Percentiles rank a stretch among this genome's conserved stretches.
Evolutionary conservation across 2,113 vertebrate genomes (phyloP).

Genomic region (Marmota flaviventris): DNA sequence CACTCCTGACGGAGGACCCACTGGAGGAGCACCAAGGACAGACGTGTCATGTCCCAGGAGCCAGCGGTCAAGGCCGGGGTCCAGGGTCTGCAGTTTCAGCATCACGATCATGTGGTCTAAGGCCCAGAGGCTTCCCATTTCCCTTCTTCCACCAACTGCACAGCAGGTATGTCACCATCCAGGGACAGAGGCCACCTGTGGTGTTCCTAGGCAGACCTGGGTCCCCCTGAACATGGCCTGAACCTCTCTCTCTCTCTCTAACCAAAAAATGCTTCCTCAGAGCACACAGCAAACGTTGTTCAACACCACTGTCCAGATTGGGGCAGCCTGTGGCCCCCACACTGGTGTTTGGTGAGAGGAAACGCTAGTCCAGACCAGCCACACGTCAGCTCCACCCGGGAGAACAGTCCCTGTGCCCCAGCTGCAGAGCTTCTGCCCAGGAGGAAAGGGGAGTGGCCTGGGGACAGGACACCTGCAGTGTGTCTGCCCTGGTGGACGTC

Average conservation of each 20-base stretch:
- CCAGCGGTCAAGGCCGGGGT: neutral
- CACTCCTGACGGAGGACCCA: neutral
- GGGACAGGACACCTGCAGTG: accelerated
- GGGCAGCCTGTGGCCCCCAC: too few species aligned
- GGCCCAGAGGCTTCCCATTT: neutral
- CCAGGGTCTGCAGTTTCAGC: neutral
- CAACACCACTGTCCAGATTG: neutral
- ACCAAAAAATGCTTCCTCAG: too few species aligned
- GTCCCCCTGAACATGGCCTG: too few species aligned
- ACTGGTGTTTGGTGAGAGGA: neutral
- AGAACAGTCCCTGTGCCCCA: neutral
- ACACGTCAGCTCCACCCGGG: neutral
- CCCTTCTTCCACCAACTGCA: too few species aligned
- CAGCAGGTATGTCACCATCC: accelerated
- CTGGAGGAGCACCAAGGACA: neutral
- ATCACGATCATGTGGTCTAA: neutral
- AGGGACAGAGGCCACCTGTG: neutral
- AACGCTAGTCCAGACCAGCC: neutral
- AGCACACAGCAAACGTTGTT: neutral
- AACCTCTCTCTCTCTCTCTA: too few species aligned
- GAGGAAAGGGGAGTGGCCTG: neutral
- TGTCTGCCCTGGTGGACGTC: neutral
- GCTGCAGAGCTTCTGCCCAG: neutral
- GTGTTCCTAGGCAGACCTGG: neutral
- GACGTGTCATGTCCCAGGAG: neutral